These are phyloP conservation scores for Puntigrus tetrazona DNA, from an alignment of 2,113 vertebrate genomes.

Conservation along the genomic window DNA sequence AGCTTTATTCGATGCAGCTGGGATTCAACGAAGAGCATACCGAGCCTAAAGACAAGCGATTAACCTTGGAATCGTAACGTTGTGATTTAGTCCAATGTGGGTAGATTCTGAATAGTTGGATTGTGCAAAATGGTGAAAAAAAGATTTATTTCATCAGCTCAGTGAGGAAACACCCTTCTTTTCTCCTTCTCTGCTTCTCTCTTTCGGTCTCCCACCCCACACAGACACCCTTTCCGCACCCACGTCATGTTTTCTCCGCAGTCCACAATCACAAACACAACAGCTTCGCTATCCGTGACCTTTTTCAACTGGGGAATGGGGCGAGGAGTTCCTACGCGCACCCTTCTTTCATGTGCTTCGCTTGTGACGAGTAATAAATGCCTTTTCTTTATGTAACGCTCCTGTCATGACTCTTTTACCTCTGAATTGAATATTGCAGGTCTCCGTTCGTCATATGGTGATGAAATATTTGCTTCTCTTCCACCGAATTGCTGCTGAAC, in stretches of 20 bases:
- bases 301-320: not conserved
- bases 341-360: not conserved
- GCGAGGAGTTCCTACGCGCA: not conserved
- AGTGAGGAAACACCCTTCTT: not conserved
- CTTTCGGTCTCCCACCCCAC: not conserved
- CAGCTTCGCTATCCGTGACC: slow-evolving; percentile 52
- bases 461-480: not conserved
- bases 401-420: not conserved
- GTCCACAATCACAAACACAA: slow-evolving; percentile 38
- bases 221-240: not conserved
- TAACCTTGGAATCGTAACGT: not conserved
- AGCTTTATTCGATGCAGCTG: not conserved
- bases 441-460: not conserved
- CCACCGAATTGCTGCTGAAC: not conserved
- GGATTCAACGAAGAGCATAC: not conserved
- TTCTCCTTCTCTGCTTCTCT: not conserved
- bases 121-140: not conserved
- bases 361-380: slow-evolving; percentile 1
- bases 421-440: not conserved
- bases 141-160: not conserved
- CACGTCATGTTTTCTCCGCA: not conserved
- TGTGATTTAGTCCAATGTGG: not conserved
- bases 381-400: not conserved
- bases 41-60: not conserved
- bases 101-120: not conserved